Base-by-base conservation (phyloP, 2,888 invertebrate species). In the Hirtodrosophila duncani region DNA sequence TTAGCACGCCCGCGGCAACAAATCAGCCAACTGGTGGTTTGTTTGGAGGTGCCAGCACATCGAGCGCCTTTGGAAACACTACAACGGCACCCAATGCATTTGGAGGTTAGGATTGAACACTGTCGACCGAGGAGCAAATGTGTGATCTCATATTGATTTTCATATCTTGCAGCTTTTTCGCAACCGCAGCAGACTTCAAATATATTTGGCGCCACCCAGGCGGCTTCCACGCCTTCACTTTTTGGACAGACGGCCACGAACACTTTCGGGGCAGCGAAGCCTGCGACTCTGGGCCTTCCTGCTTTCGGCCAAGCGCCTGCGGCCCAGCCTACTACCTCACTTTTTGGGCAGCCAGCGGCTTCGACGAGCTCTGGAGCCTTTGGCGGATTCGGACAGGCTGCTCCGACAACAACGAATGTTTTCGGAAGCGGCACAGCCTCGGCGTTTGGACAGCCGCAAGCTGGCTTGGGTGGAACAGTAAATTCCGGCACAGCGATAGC, bases 401-500 rank as follows among this genome's bases (percentile, higher is more conserved):
- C 89, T n/a, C 86, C 85, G 0, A 80, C 85, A 0, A 83, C 68
- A 2, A 82, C 81, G 23, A 88, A 84, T 65, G 84, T 89, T 1
- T 89, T 89, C 81, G 89, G 91, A 0, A 88, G 86, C 33, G 87
- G 88, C 0, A 50, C 78, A 0, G 68, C 82, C 0, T 81, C 82
- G 2, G 83, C 81, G 0, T 86, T 86, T 69, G 84, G 83, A 0
- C 85, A 84, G 33, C 69, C 83, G 0, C 75, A 77, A 8, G 56
- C 41, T 5, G 61, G 61, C 0, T 82, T 78, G 27, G 82, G 62
- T 0, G 69, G 70, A 1, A 81, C 77, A 4, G 78, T 79, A 0
- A 82, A 82, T 56, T 16, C 82, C 0, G 96, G 96, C 1, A 94
- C 96, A 0, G 91, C 92, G 0, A 89, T 94, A 1, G 85, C 66